phyloP scores from a whole-genome alignment of 2,797 vertebrate genomes.

The Pseudochirops cupreus region DNA sequence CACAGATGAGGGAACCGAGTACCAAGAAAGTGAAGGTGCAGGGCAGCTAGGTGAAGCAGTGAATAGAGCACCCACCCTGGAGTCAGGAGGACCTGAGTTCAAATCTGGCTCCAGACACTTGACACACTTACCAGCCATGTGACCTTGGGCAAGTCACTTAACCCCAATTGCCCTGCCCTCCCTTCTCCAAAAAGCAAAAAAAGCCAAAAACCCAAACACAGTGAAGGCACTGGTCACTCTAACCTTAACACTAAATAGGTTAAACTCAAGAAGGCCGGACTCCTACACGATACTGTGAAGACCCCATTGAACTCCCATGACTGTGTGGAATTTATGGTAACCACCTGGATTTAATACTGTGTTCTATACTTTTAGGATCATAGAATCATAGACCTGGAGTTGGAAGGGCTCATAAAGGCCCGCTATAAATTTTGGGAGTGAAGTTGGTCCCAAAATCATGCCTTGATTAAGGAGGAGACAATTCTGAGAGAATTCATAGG shows the following conservation, averaged over 20 bases:
- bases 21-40: too few relatives aligned
- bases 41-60: too few relatives aligned
- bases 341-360: neutral
- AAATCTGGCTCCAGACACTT: too few relatives aligned
- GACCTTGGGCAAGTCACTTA: too few relatives aligned
- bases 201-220: too few relatives aligned
- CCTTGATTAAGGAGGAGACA: constrained; percentile 3
- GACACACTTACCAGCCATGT: too few relatives aligned
- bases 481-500: constrained; percentile 35
- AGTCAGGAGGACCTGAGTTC: too few relatives aligned
- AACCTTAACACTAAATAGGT: neutral
- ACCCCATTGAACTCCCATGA: neutral
- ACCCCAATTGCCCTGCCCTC: too few relatives aligned
- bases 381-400: neutral
- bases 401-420: neutral
- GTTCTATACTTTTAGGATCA: neutral
- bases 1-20: neutral
- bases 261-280: neutral
- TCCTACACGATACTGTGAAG: neutral
- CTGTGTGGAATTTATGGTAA: neutral
- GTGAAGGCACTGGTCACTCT: neutral
- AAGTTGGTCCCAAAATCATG: neutral
- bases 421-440: neutral
- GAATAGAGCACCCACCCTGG: too few relatives aligned
- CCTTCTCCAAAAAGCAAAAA: too few relatives aligned